Evolutionary conservation across 2,888 invertebrate species (phyloP).

Genomic region (Blastobasis adustella): DNA sequence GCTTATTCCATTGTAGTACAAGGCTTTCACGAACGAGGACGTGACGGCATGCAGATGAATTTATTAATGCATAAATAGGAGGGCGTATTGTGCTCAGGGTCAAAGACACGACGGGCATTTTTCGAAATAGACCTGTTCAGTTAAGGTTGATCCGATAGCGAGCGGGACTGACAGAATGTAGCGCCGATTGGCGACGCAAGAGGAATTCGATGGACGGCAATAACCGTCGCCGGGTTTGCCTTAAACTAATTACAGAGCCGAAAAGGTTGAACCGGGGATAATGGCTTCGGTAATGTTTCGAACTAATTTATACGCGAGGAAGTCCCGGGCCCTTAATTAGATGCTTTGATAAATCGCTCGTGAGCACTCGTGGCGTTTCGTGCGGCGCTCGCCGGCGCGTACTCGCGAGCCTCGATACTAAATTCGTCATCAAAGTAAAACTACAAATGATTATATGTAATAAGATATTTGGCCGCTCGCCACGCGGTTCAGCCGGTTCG

Average conservation of each 20-base stretch:
- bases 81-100: neutral
- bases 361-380: conserved; percentile 1
- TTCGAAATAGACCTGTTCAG: neutral
- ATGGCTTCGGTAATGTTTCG: conserved; percentile 12
- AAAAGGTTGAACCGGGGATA: conserved; percentile 8
- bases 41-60: conserved; percentile 33
- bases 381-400: neutral
- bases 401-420: neutral
- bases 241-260: neutral
- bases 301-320: conserved; percentile 13
- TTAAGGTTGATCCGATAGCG: neutral
- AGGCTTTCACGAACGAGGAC: conserved; percentile 36
- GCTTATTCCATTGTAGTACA: conserved; percentile 38
- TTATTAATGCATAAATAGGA: conserved; percentile 20
- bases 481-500: conserved; percentile 33
- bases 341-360: conserved; percentile 14
- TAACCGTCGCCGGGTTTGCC: neutral
- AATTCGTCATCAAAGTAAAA: conserved; percentile 6
- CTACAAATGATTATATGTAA: conserved; percentile 5
- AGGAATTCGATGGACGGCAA: neutral
- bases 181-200: neutral
- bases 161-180: too few relatives aligned
- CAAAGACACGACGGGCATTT: neutral
- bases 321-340: conserved; percentile 10
- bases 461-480: conserved; percentile 37